Base-by-base conservation (phyloP, 2,797 vertebrate genomes). In the Catharus ustulatus region DNA sequence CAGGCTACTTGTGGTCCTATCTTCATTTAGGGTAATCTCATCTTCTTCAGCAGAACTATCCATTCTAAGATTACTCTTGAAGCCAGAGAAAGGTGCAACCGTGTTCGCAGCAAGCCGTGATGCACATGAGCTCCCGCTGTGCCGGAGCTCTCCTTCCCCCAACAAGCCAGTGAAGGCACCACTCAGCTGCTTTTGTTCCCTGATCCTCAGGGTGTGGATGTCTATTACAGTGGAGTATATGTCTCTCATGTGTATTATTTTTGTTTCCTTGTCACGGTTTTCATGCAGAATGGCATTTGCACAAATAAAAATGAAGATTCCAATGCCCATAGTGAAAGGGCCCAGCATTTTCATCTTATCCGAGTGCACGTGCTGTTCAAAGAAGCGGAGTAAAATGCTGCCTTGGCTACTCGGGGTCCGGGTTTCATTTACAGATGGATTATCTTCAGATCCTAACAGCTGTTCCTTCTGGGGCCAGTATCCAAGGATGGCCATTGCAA, bases 141-240 rank as follows among this genome's bases (percentile, higher is more conserved):
- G 97, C 54, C 96, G 93, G 3, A 97, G 92, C n/a, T 98, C 98
- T 6, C 85, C 73, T 45, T 98, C 97, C 69, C 98, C 98, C 95
- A 96, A 87, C 63, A 98, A 96, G 58, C 98, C 98, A 23, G 86
- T 82, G 94, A 97, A 98, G 61, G 97, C 46, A 45, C 98, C 97
- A 1, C 98, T 98, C 87, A 98, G 94, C 32, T 98, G 98, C 89
- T 98, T 99, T 42, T 99, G 98, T 91, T 99, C 99, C 74, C 97
- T 98, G 95, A 99, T 97, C 89, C 98, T 98, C 86, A 99, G 98
- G 13, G 98, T 98, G 88, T 99, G 99, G 97, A 99, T 98, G 97
- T 99, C 99, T 42, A 99, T 99, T 96, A 99, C 99, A 1, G 99
- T 99, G 78, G 99, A 99, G 95, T 99, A 99, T 98, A 99, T 99